Conservation (phyloP, 2,888 invertebrate genomes). For the Maniola hyperantus region DNA sequence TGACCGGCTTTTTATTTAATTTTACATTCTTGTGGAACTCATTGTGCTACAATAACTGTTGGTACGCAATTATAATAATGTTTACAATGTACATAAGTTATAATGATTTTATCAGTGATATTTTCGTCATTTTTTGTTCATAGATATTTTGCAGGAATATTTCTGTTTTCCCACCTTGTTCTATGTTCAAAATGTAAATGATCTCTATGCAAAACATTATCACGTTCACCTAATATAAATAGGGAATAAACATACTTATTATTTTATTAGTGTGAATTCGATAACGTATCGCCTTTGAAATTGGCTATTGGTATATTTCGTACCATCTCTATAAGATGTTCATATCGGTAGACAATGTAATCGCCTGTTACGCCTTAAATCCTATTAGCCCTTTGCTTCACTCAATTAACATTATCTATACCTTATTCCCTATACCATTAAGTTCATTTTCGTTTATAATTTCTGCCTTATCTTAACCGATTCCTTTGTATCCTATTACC, state of each 20-base stretch:
- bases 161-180: too few relatives aligned
- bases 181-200: background rate
- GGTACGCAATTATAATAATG: background rate
- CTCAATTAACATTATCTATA: background rate
- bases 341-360: conserved; percentile 28
- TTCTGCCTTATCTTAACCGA: background rate
- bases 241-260: background rate
- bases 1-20: conserved; percentile 9
- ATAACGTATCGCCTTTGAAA: background rate
- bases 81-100: background rate
- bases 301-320: background rate
- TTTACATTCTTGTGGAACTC: conserved; percentile 14
- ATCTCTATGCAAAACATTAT: background rate
- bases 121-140: too few relatives aligned
- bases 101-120: too few relatives aligned
- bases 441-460: conserved; percentile 16
- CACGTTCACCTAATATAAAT: background rate
- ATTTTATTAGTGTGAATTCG: background rate
- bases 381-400: conserved; percentile 22
- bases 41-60: background rate
- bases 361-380: conserved; percentile 24
- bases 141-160: too few relatives aligned
- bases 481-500: conserved; percentile 1
- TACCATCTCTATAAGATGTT: conserved; percentile 3
- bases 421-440: conserved; percentile 7